phyloP scores from a whole-genome alignment of 2,888 invertebrate genomes.

The Byasa hedistus region DNA sequence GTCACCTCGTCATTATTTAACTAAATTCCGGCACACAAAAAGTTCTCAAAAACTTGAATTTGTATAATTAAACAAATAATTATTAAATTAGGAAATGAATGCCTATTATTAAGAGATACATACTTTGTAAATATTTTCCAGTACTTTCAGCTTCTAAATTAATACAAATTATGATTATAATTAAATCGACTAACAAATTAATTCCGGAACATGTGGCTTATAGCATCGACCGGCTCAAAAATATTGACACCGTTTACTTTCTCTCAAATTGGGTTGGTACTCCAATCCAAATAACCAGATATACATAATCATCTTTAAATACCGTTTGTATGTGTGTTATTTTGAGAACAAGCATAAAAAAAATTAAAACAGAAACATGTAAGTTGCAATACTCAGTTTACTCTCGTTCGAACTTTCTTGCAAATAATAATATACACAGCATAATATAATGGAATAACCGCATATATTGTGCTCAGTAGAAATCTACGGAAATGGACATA shows the following conservation, averaged over 20 bases:
- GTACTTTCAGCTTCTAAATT: neutral
- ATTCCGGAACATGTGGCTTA: neutral
- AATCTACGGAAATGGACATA: too few relatives aligned
- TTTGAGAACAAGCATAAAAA: neutral
- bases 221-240: neutral
- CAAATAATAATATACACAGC: too few relatives aligned
- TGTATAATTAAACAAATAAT: too few relatives aligned
- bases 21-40: neutral
- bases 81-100: neutral
- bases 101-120: neutral
- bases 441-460: too few relatives aligned
- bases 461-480: too few relatives aligned
- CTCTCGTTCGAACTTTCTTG: neutral
- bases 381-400: neutral
- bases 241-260: slow-evolving; percentile 13
- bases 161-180: neutral
- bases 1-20: neutral
- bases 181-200: neutral
- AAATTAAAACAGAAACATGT: neutral
- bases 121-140: neutral
- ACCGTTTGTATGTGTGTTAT: neutral
- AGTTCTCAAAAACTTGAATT: too few relatives aligned
- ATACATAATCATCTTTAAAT: neutral
- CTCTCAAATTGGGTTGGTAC: slow-evolving; percentile 9
- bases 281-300: slow-evolving; percentile 2